Conservation (phyloP, 2,113 vertebrate genomes). For the Chauna torquata region DNA sequence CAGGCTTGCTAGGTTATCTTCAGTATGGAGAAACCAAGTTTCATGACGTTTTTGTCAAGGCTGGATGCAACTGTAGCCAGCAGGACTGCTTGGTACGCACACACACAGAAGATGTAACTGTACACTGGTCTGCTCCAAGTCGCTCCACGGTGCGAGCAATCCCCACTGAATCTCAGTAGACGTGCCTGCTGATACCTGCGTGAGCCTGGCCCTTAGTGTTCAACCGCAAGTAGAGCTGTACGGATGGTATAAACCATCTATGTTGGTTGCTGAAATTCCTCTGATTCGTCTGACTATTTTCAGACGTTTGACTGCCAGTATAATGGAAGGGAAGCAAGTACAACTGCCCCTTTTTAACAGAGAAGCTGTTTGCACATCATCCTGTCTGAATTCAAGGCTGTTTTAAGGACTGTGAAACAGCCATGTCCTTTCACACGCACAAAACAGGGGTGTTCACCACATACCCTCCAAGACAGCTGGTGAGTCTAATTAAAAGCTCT, state of each 20-base stretch:
- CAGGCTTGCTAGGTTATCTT: not conserved
- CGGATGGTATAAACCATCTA: accelerated
- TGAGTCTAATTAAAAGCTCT: not conserved
- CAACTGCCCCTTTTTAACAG: not conserved
- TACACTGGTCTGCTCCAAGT: not conserved
- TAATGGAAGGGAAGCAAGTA: not conserved
- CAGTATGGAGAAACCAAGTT: not conserved
- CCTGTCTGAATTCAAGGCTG: not conserved
- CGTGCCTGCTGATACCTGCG: not conserved
- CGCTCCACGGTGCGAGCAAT: accelerated
- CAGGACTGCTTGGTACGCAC: accelerated
- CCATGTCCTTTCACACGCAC: not conserved
- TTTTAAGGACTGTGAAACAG: not conserved
- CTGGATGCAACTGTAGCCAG: not conserved
- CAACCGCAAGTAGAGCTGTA: not conserved
- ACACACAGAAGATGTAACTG: not conserved
- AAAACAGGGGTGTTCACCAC: not conserved
- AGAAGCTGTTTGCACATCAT: not conserved
- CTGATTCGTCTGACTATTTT: not conserved
- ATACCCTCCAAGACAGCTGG: not conserved
- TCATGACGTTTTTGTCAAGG: too few relatives aligned
- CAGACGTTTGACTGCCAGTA: not conserved
- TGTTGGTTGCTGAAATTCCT: not conserved
- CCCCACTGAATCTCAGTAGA: accelerated
- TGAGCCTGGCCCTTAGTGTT: not conserved